Evolutionary conservation across 2,888 invertebrate species (phyloP).

Genomic region (Agapostemon virescens): DNA sequence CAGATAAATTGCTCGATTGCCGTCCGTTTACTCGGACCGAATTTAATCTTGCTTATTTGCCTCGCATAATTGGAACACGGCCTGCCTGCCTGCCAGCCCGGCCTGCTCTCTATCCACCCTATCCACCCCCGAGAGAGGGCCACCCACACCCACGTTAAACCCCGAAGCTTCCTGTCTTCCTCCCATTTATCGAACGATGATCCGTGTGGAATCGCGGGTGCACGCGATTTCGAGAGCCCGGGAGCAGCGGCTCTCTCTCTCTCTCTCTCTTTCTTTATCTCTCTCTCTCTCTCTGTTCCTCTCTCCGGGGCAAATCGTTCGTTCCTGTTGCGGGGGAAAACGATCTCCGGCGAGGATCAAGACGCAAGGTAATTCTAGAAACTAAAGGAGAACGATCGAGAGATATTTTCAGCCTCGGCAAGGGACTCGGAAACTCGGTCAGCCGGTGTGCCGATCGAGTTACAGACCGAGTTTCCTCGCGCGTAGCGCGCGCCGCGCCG

Average conservation of each 20-base stretch:
- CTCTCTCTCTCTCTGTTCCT: background rate
- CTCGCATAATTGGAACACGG: slow-evolving; percentile 64
- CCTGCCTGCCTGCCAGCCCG: slow-evolving; percentile 4
- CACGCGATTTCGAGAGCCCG: slow-evolving; percentile 37
- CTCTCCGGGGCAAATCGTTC: slow-evolving; percentile 34
- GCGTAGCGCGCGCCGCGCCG: background rate
- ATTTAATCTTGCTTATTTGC: slow-evolving; percentile 66
- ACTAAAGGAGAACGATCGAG: slow-evolving; percentile 52
- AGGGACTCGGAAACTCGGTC: slow-evolving; percentile 43
- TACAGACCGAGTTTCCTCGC: background rate
- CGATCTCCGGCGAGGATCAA: slow-evolving; percentile 32
- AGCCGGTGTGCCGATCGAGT: slow-evolving; percentile 11
- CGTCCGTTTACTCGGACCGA: slow-evolving; percentile 57
- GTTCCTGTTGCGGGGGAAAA: slow-evolving; percentile 32
- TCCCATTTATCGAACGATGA: slow-evolving; percentile 55
- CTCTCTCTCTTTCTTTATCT: background rate
- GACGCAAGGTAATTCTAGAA: slow-evolving; percentile 34
- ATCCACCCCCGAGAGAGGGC: background rate
- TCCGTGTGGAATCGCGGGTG: slow-evolving; percentile 20
- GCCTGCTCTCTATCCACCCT: slow-evolving; percentile 10
- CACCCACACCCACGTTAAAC: background rate
- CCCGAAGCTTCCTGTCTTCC: slow-evolving; percentile 28
- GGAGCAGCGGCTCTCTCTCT: background rate
- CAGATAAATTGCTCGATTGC: slow-evolving; percentile 60
- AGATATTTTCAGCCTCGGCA: slow-evolving; percentile 35